Evolutionary conservation across 2,797 vertebrate species (phyloP), one percentile per base, ranked within the genome.

Genomic region (Iguana delicatissima): DNA sequence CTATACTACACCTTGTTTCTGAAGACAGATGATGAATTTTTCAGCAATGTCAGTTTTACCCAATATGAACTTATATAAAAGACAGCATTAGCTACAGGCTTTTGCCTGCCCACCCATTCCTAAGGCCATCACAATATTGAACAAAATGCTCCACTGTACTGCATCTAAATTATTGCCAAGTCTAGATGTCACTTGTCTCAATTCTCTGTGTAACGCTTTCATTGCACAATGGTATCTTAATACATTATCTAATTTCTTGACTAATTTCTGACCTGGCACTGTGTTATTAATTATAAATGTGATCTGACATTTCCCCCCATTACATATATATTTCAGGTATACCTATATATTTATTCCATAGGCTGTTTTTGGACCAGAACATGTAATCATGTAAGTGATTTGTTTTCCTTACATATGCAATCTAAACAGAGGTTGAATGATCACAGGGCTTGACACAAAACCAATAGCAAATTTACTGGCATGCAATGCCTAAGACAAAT

Each of bases 201-300:
- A 42, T 81, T 72, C 80, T 80, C 76, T 64, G 18, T 69, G 35
- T 81, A 91, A 92, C 76, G 5, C 84, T 55, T 32, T 90, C 12
- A 62, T 93, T 84, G 10, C 86, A 90, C 35, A 13, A 18, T 91
- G 91, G 52, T 72, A 86, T 22, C 50, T 83, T 87, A 88, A 88
- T 81, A 86, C 80, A 86, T 77, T 81, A 64, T 86, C 92, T 3
- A 1, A 90, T 92, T 92, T 57, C 82, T 79, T 12, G 79, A 93
- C 93, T 84, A 52, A 26, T 79, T 50, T 89, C 64, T 80, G 59
- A 72, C 18, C 64, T 38, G 6, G 18, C 24, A 91, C 79, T 95
- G 87, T 93, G 91, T 91, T 69, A 95, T 95, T 95, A 91, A 96
- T 95, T 94, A 92, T 93, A 94, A 94, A 76, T 62, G 46, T 62